A percentile compares a stretch with the other conserved stretches of the same genome.
These are phyloP conservation scores for Artibeus lituratus DNA, from an alignment of 2,797 vertebrate genomes.

Conservation along the genomic window DNA sequence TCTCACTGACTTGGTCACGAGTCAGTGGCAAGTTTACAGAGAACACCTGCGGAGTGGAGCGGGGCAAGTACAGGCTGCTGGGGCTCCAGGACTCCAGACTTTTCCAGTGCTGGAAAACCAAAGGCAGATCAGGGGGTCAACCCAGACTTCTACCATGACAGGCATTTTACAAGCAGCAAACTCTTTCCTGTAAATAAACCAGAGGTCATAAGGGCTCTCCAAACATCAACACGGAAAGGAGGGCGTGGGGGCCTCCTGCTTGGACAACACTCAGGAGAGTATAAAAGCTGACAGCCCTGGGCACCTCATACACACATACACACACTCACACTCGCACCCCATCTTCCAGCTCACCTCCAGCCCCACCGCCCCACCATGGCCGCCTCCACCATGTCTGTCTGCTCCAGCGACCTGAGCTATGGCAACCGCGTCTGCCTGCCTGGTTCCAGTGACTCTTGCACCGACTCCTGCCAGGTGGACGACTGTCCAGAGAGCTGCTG, in stretches of 20 bases:
- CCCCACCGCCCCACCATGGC: background rate
- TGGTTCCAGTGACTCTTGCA: too few species aligned
- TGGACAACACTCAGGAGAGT: background rate
- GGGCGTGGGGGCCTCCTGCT: too few species aligned
- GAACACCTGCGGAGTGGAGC: too few species aligned
- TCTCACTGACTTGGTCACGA: too few species aligned
- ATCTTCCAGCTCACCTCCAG: background rate
- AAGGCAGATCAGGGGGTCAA: background rate
- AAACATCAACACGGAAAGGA: slow-evolving; percentile 4
- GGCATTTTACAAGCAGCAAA: background rate
- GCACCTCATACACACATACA: background rate
- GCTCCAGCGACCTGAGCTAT: background rate
- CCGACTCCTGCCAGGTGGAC: too few species aligned
- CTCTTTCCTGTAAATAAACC: background rate
- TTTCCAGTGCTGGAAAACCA: background rate
- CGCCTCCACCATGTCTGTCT: background rate
- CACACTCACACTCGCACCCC: background rate
- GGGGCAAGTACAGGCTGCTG: background rate
- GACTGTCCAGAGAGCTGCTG: too few species aligned
- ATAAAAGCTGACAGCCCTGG: background rate
- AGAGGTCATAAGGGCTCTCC: background rate
- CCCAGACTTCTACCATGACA: rapidly evolving
- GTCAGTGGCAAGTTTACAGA: rapidly evolving
- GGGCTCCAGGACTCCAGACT: background rate
- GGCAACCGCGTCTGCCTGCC: too few species aligned